Base-by-base conservation (phyloP, 2,888 invertebrate genomes). In the Hyppa rectilinea region DNA sequence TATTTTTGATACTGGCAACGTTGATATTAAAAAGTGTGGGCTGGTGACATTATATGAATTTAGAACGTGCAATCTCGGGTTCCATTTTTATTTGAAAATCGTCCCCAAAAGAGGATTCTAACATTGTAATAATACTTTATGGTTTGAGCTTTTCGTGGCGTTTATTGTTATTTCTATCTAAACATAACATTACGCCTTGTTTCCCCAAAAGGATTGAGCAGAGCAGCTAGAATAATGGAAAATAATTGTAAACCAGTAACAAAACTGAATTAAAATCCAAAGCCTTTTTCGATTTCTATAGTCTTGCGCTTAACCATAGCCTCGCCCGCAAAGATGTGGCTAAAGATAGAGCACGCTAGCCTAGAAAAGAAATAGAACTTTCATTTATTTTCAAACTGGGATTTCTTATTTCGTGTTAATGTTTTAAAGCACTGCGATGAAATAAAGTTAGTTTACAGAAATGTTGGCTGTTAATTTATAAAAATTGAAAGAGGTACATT, bases 1-100 rank as follows among this genome's bases (percentile, higher is more conserved):
- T 66, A 62, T 67, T 78, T 85, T 85, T 80, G 38, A 56, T 61
- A 63, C 60, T 65, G 70, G 74, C 69, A 73, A 72, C 64, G 58
- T 67, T 65, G 29, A 38, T 82, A 67, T 73, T 69, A 36, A 75
- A 83, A 74, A 68, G 38, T 67, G 40, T 49, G 34, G 40, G 40
- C 20, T 62, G 45, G 45, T 55, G 45, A 61, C 26, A 3, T 69
- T n/a, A 23, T 29, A 9, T 63, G 49, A 69, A 69, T 69, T 66
- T 78, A 66, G 62, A 66, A 40, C 14, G 49, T 29, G 75, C 40
- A 50, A 40, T 74, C 38, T 47, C 29, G 4, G 20, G 34, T 38
- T 58, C 14, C 43, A 73, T 36, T 45, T 74, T 58, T 36, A 40
- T 73, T 34, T 47, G 12, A 72, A 72, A 47, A 43, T 34, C 2